Percentiles rank a stretch among this genome's conserved stretches.
phyloP scores from a whole-genome alignment of 2,797 vertebrate species.

The Aulostomus chinensis region DNA sequence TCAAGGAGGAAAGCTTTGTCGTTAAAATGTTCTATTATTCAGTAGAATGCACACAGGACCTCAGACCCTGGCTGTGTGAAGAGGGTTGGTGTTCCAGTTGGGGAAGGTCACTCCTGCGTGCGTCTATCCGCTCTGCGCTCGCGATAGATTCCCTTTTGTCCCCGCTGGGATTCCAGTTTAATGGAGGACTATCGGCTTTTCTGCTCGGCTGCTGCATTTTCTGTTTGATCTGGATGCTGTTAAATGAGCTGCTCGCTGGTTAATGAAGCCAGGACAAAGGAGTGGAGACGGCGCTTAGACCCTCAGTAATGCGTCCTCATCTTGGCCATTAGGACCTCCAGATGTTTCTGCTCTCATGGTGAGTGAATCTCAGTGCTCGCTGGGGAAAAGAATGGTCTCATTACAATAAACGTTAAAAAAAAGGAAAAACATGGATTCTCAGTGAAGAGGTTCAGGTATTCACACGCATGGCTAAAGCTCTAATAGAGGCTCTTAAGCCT shows the following conservation, averaged over 20 bases:
- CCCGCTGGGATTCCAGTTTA: no score
- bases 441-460: conserved; percentile 20
- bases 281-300: no score
- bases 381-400: conserved; percentile 5
- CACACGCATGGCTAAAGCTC: conserved; percentile 16
- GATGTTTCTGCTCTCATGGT: no score
- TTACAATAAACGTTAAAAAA: no score
- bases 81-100: no score
- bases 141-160: not conserved
- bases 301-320: conserved; percentile 10
- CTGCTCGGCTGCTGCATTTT: no score
- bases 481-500: conserved; percentile 29
- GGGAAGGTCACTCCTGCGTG: no score
- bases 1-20: no score
- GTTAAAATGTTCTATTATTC: no score
- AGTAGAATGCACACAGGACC: no score
- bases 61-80: no score
- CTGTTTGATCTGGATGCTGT: not conserved
- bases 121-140: not conserved
- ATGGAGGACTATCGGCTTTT: not conserved
- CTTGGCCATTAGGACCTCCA: conserved; percentile 15
- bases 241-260: conserved; percentile 13
- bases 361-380: no score
- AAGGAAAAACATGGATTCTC: conserved; percentile 8
- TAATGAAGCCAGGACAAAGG: conserved; percentile 23